phyloP scores from a whole-genome alignment of 2,113 vertebrate genomes.

The Phyllopteryx taeniolatus region DNA sequence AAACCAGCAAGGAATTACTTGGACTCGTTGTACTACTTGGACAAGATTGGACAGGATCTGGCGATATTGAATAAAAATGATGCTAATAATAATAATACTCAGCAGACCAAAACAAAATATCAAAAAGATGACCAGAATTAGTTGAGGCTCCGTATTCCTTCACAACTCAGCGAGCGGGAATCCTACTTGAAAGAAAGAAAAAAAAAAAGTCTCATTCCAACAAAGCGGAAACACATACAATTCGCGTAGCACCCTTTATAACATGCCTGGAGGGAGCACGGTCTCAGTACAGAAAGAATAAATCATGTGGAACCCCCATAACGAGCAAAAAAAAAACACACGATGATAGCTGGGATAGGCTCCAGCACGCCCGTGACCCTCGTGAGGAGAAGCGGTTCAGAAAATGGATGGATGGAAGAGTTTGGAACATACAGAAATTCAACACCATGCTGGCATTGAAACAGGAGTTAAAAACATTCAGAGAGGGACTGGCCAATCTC shows the following conservation, averaged over 20 bases:
- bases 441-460: background rate
- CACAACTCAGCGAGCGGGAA: background rate
- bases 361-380: no score
- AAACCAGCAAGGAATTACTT: background rate
- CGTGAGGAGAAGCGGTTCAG: no score
- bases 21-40: no score
- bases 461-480: background rate
- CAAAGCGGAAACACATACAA: background rate
- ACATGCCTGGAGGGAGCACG: background rate
- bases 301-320: background rate
- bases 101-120: background rate
- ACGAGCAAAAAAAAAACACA: no score
- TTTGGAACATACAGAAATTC: no score
- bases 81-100: background rate
- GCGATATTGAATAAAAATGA: background rate
- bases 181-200: background rate
- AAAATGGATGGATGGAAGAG: no score
- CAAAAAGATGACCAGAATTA: background rate
- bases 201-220: background rate
- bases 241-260: background rate
- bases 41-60: background rate
- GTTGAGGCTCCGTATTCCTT: background rate
- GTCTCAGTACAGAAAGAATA: background rate
- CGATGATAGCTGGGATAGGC: no score
- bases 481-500: background rate